A percentile compares a stretch with the other conserved stretches of the same genome.
phyloP scores from a whole-genome alignment of 2,113 vertebrate species.

The Stigmatopora argus region DNA sequence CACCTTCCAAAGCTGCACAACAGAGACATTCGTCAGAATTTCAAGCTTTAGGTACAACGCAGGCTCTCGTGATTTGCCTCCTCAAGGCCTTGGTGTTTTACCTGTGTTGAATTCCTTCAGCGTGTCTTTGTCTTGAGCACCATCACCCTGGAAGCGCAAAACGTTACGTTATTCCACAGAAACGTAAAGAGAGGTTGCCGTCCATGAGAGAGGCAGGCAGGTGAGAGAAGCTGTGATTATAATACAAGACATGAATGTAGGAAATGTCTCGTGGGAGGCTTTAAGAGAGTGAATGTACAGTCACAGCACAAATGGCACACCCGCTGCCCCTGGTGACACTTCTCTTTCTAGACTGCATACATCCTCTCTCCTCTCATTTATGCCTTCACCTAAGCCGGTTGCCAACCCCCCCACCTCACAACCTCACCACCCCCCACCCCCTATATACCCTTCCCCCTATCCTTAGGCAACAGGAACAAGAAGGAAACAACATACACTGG shows the following conservation, averaged over 20 bases:
- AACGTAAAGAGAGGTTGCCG: slow-evolving; percentile 37
- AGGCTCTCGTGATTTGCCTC: background rate
- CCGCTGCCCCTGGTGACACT: slow-evolving; percentile 2
- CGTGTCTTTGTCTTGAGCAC: slow-evolving; percentile 45
- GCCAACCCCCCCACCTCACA: no score
- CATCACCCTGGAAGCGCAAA: slow-evolving; percentile 66
- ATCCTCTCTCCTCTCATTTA: slow-evolving; percentile 28
- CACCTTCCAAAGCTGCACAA: slow-evolving; percentile 54
- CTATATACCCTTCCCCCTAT: slow-evolving; percentile 30
- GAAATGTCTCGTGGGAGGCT: slow-evolving; percentile 11
- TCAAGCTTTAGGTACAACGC: slow-evolving; percentile 1
- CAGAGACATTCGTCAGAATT: slow-evolving; percentile 18
- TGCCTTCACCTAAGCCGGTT: slow-evolving; percentile 23
- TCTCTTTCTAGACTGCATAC: slow-evolving; percentile 25
- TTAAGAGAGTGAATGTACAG: slow-evolving; percentile 30
- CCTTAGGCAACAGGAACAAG: slow-evolving; percentile 24
- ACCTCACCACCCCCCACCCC: slow-evolving; percentile 11
- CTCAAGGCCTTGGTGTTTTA: slow-evolving; percentile 32
- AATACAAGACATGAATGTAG: slow-evolving; percentile 24
- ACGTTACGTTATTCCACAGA: slow-evolving; percentile 47
- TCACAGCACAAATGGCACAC: slow-evolving; percentile 27
- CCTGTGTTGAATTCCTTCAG: slow-evolving; percentile 49
- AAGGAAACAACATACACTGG: slow-evolving; percentile 61
- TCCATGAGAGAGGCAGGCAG: slow-evolving; percentile 53
- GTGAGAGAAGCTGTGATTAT: slow-evolving; percentile 39